Percentiles rank a stretch among this genome's conserved stretches.
Evolutionary conservation across 2,113 vertebrate species (phyloP).

Genomic region (Amphiprion ocellaris): DNA sequence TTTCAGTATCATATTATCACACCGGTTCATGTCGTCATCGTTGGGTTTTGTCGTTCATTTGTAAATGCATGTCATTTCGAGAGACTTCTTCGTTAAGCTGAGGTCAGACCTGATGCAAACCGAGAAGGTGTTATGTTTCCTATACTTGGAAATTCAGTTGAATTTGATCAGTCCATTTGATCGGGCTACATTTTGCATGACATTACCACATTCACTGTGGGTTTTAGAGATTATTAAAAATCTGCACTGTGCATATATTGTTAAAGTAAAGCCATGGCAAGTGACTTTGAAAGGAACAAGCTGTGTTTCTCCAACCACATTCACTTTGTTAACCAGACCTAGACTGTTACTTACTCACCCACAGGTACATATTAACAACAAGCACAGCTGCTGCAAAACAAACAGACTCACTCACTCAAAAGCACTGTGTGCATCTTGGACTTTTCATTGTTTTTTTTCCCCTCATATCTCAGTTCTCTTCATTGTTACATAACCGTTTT

Average conservation of each 20-base stretch:
- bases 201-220: slow-evolving; percentile 39
- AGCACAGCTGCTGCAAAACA: slow-evolving; percentile 36
- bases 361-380: slow-evolving; percentile 40
- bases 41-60: slow-evolving; percentile 44
- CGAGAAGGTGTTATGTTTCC: slow-evolving; percentile 17
- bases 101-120: slow-evolving; percentile 18
- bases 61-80: slow-evolving; percentile 42
- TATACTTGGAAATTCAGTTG: not conserved
- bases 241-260: slow-evolving; percentile 28
- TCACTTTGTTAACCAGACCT: slow-evolving; percentile 30
- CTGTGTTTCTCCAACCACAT: slow-evolving; percentile 28
- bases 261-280: slow-evolving; percentile 26
- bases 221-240: slow-evolving; percentile 30
- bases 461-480: slow-evolving; percentile 35
- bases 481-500: slow-evolving; percentile 52
- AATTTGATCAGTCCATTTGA: slow-evolving; percentile 4
- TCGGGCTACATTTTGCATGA: slow-evolving; percentile 33
- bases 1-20: slow-evolving; percentile 36
- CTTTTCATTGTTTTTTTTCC: not conserved
- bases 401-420: slow-evolving; percentile 34
- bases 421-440: slow-evolving; percentile 31
- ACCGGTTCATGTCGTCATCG: slow-evolving; percentile 19
- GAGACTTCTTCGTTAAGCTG: slow-evolving; percentile 7
- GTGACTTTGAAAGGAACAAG: slow-evolving; percentile 19
- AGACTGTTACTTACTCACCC: slow-evolving; percentile 64